These are phyloP conservation scores for Chymomyza costata DNA, from an alignment of 1,140 invertebrate species.

Conservation along the genomic window DNA sequence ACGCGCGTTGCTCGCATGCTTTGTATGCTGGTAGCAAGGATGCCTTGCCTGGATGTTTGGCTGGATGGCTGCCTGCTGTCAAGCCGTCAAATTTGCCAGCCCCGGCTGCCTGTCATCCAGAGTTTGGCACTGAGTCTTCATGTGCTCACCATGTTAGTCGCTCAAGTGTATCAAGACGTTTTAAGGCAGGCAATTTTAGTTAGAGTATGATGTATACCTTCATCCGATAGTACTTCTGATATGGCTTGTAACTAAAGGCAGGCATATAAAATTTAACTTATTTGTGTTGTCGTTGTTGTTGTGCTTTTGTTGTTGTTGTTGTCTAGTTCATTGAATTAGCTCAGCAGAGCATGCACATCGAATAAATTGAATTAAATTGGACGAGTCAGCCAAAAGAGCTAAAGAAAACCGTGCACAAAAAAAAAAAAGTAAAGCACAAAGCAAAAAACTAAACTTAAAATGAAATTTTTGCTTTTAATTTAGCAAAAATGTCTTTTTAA, in stretches of 20 bases:
- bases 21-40: background rate
- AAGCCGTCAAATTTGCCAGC: constrained; percentile 44
- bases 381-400: background rate
- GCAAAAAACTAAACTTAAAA: constrained; percentile 20
- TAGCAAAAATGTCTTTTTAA: constrained; percentile 66
- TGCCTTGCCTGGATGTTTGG: constrained; percentile 15
- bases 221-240: too few relatives aligned
- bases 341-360: constrained; percentile 13
- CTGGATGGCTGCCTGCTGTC: constrained; percentile 27
- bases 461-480: constrained; percentile 68
- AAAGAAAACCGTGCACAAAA: too few relatives aligned
- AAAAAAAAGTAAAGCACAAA: too few relatives aligned
- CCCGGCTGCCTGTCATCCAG: background rate
- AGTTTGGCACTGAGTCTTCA: too few relatives aligned
- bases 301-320: too few relatives aligned
- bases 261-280: constrained; percentile 51
- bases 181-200: constrained; percentile 29
- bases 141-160: constrained; percentile 9
- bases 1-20: constrained; percentile 36
- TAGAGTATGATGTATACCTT: too few relatives aligned
- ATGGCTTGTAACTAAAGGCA: too few relatives aligned
- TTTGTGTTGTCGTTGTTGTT: too few relatives aligned
- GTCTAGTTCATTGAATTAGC: constrained; percentile 66
- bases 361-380: constrained; percentile 71
- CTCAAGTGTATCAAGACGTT: constrained; percentile 22